Evolutionary conservation across 2,113 vertebrate genomes (phyloP).

Genomic region (Accipiter cooperii): DNA sequence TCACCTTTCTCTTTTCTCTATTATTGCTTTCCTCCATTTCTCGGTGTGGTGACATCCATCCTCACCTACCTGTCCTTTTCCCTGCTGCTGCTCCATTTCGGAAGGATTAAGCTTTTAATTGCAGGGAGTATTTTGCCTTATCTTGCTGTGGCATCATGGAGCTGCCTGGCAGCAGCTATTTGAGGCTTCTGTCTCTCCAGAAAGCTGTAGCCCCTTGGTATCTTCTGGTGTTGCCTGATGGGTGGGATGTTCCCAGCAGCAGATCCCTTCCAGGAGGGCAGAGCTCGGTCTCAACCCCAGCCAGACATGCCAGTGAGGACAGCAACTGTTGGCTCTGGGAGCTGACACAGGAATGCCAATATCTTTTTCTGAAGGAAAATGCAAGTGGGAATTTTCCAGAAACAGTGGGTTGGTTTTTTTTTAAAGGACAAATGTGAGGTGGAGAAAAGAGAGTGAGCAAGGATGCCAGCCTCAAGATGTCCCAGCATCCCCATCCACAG

Average conservation of each 20-base stretch:
- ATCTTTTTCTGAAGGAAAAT: background rate
- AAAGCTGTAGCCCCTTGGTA: background rate
- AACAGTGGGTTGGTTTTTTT: background rate
- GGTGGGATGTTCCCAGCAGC: background rate
- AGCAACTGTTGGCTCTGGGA: background rate
- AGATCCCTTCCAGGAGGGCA: background rate
- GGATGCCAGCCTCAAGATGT: background rate
- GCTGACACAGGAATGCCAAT: too few relatives aligned
- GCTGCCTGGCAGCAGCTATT: background rate
- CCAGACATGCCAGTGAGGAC: fast-evolving
- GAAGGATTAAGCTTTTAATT: constrained; percentile 14
- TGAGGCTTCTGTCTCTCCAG: background rate
- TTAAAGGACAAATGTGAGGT: background rate
- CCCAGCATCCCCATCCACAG: fast-evolving
- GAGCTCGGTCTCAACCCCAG: background rate
- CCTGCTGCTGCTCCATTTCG: background rate
- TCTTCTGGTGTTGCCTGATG: fast-evolving
- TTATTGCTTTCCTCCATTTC: background rate
- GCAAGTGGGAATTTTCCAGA: background rate
- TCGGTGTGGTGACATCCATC: background rate
- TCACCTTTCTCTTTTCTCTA: background rate
- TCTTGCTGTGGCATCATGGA: background rate
- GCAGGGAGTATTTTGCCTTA: background rate
- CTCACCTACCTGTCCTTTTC: background rate
- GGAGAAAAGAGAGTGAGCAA: background rate